phyloP scores from a whole-genome alignment of 2,113 vertebrate species.

The Cairina moschata region DNA sequence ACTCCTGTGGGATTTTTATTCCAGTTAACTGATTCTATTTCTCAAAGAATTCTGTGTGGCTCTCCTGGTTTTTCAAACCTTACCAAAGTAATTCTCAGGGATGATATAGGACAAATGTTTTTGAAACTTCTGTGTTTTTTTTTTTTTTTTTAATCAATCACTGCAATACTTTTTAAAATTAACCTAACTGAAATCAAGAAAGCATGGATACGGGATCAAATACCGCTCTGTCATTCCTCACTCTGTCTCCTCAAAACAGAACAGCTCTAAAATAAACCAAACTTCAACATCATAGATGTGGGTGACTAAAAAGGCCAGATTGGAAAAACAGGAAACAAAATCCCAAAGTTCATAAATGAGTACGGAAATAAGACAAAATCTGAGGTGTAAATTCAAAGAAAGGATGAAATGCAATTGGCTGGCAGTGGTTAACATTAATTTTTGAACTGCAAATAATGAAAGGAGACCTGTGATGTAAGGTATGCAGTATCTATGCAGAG shows the following conservation, averaged over 20 bases:
- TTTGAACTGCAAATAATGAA: not conserved
- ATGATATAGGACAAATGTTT: not conserved
- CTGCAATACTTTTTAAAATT: not conserved
- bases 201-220: not conserved
- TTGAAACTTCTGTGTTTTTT: not conserved
- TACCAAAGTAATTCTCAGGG: not conserved
- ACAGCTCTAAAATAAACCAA: not conserved
- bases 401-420: not conserved
- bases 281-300: not conserved
- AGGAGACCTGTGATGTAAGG: not conserved
- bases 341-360: not conserved
- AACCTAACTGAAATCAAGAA: not conserved
- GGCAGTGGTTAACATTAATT: not conserved
- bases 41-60: not conserved
- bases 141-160: not conserved
- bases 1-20: not conserved
- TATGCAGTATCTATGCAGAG: not conserved
- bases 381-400: not conserved
- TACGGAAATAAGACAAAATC: not conserved
- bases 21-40: not conserved
- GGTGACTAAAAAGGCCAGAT: not conserved
- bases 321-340: not conserved
- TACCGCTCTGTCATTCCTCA: not conserved
- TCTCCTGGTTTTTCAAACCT: not conserved
- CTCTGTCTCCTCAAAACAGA: not conserved